Evolutionary conservation across 2,797 vertebrate species (phyloP).

Genomic region (Mastacembelus armatus): DNA sequence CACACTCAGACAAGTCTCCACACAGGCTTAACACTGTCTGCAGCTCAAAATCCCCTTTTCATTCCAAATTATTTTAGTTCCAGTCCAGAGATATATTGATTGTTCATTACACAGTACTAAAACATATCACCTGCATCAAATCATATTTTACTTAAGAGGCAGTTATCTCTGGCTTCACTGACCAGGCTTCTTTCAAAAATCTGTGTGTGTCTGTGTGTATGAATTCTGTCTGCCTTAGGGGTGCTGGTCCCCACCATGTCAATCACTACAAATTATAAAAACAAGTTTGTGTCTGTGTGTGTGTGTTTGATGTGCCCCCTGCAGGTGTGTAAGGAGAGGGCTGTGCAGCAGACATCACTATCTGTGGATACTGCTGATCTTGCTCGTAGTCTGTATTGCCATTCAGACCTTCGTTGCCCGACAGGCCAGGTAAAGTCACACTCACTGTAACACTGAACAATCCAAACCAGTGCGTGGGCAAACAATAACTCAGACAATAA

Average conservation of each 20-base stretch:
- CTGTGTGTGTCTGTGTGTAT: not conserved
- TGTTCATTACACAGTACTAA: not conserved
- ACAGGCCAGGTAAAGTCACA: constrained; percentile 71
- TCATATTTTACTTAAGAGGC: not conserved
- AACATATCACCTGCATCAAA: not conserved
- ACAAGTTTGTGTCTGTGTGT: too few species aligned
- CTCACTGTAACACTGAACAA: not conserved
- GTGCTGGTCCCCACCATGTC: too few species aligned
- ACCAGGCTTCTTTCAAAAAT: too few species aligned
- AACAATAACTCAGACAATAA: too few species aligned
- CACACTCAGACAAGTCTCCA: not conserved
- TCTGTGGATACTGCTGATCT: constrained; percentile 78
- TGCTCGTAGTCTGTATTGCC: constrained; percentile 77
- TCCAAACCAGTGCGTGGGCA: not conserved
- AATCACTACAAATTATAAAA: too few species aligned
- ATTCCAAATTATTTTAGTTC: not conserved
- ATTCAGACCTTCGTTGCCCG: constrained; percentile 80
- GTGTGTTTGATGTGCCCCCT: constrained; percentile 48
- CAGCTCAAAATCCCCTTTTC: not conserved
- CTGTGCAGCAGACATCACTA: constrained; percentile 71
- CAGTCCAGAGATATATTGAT: not conserved
- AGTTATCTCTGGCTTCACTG: too few species aligned
- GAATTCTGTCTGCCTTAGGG: too few species aligned
- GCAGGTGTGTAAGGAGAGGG: constrained; percentile 75
- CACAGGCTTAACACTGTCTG: not conserved